These are phyloP conservation scores for Cnemophilus loriae DNA, from an alignment of 2,113 vertebrate genomes.

Conservation along the genomic window DNA sequence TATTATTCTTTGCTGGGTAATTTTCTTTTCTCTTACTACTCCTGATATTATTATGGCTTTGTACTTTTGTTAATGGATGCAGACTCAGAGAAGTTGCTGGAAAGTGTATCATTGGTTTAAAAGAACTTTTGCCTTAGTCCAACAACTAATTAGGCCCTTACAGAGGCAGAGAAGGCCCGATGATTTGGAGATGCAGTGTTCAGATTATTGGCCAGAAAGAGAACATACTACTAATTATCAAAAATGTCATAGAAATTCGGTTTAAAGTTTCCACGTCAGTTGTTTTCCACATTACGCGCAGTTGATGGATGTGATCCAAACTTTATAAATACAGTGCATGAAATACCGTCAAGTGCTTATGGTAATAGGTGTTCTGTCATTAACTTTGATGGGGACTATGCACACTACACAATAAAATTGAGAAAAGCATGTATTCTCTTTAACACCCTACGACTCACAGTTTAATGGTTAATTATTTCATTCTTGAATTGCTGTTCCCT, in stretches of 20 bases:
- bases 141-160: background rate
- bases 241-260: background rate
- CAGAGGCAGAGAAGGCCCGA: background rate
- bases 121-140: background rate
- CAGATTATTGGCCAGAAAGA: background rate
- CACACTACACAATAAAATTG: background rate
- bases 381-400: background rate
- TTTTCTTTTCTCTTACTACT: background rate
- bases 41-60: background rate
- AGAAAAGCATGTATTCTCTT: background rate
- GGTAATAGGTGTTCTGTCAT: background rate
- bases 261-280: background rate
- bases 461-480: background rate
- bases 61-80: background rate
- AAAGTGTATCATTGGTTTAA: background rate
- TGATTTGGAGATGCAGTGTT: background rate
- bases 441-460: background rate
- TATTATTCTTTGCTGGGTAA: background rate
- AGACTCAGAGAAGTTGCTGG: background rate
- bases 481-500: background rate
- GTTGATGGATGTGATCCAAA: background rate
- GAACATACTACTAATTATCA: background rate
- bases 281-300: background rate
- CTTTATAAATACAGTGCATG: background rate
- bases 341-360: background rate